phyloP scores from a whole-genome alignment of 2,888 invertebrate species.

The Creontiades dilutus region DNA sequence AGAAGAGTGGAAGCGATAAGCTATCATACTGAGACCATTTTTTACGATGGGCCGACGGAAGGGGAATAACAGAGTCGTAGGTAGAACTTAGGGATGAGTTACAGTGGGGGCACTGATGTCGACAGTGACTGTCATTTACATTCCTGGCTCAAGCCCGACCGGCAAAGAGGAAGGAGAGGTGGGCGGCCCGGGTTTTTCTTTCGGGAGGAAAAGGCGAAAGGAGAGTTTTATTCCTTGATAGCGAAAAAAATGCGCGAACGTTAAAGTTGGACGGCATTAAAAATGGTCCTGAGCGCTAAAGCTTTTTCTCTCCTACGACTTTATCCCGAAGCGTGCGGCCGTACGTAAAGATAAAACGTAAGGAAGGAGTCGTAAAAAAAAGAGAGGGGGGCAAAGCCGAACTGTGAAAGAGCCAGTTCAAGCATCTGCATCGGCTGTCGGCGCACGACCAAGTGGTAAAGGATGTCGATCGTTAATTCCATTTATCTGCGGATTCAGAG shows the following conservation, averaged over 20 bases:
- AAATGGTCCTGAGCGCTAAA: conserved; percentile 18
- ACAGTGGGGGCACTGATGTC: conserved; percentile 47
- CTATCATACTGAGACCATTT: conserved; percentile 63
- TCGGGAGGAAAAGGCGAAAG: background rate
- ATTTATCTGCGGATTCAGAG: background rate
- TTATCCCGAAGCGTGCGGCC: conserved; percentile 32
- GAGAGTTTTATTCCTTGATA: conserved; percentile 44
- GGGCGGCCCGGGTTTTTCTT: conserved; percentile 2
- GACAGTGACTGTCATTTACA: conserved; percentile 61
- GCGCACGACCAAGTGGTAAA: conserved; percentile 16
- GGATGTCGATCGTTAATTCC: background rate
- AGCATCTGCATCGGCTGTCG: background rate
- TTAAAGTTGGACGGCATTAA: conserved; percentile 32
- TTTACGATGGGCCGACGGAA: conserved; percentile 51
- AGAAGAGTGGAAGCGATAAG: conserved; percentile 61
- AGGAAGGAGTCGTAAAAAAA: background rate
- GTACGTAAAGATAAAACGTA: conserved; percentile 13
- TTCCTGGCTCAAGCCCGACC: conserved; percentile 30
- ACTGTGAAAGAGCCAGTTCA: conserved; percentile 1
- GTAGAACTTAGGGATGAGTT: conserved; percentile 62
- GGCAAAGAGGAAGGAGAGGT: background rate
- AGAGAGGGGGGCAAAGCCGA: background rate
- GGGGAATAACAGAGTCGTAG: conserved; percentile 56
- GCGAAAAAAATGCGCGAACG: conserved; percentile 45
- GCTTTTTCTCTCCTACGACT: background rate